Conservation (phyloP, 2,113 vertebrate species). For the Chascanopsetta lugubris region DNA sequence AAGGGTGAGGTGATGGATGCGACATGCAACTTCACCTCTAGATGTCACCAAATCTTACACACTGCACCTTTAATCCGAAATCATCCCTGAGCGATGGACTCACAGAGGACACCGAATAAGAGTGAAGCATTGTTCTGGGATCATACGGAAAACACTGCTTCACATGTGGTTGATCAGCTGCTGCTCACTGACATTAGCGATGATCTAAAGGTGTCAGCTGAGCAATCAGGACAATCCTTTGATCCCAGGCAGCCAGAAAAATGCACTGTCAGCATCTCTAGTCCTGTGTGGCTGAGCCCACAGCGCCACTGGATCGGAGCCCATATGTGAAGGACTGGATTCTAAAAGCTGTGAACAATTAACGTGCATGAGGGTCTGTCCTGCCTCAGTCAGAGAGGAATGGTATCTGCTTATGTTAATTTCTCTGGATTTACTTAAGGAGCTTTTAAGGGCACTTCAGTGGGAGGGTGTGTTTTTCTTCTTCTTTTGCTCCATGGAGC, state of each 20-base stretch:
- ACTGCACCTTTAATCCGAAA: not conserved
- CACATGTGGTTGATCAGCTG: slow-evolving; percentile 51
- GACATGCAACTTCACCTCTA: no score
- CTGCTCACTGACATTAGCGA: slow-evolving; percentile 58
- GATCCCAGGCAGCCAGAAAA: slow-evolving; percentile 39
- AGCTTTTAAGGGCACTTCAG: slow-evolving; percentile 61
- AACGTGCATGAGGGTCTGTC: slow-evolving; percentile 60
- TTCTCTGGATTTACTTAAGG: slow-evolving; percentile 71
- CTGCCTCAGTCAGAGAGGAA: slow-evolving; percentile 56
- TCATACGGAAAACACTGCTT: slow-evolving; percentile 1
- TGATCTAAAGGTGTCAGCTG: slow-evolving; percentile 57
- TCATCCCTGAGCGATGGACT: not conserved
- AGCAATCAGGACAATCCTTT: slow-evolving; percentile 57
- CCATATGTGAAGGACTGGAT: slow-evolving; percentile 64
- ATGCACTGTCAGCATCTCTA: slow-evolving; percentile 32
- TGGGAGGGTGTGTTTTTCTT: slow-evolving; percentile 36
- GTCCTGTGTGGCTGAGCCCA: slow-evolving; percentile 47
- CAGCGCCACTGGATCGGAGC: slow-evolving; percentile 66
- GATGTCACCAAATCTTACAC: no score
- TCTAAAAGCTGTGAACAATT: slow-evolving; percentile 77
- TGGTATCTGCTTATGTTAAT: slow-evolving; percentile 64
- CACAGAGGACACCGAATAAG: no score
- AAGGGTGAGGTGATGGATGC: no score
- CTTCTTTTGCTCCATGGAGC: slow-evolving; percentile 34
- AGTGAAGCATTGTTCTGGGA: not conserved